Percentiles rank a stretch among this genome's conserved stretches.
These are phyloP conservation scores for Lysiphlebus fabarum DNA, from an alignment of 1,140 invertebrate species.

Conservation along the genomic window DNA sequence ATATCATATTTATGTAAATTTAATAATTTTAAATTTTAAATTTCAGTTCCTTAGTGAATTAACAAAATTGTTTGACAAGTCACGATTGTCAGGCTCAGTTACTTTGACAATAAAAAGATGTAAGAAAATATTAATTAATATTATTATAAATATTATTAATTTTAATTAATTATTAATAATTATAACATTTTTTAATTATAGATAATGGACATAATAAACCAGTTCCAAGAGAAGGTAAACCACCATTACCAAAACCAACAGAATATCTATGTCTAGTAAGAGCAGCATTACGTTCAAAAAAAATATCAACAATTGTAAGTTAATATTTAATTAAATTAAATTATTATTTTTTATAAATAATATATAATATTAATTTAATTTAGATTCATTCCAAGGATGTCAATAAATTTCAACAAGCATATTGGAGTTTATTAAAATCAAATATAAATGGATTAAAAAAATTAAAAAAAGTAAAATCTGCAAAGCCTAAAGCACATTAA, in stretches of 20 bases:
- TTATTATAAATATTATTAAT: conserved; percentile 15
- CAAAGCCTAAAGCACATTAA: conserved; percentile 62
- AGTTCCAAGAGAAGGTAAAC: conserved; percentile 60
- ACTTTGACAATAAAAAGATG: conserved; percentile 69
- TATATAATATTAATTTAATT: conserved; percentile 30
- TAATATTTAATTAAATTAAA: conserved; percentile 23
- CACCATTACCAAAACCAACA: conserved; percentile 57
- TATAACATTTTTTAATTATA: conserved; percentile 44
- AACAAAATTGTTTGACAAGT: conserved; percentile 66
- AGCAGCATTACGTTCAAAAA: conserved; percentile 69
- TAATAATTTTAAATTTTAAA: conserved; percentile 23
- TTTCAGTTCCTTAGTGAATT: conserved; percentile 67
- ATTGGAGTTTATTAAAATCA: conserved; percentile 78
- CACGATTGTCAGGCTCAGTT: conserved; percentile 61
- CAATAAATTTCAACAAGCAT: conserved; percentile 80
- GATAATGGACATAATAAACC: conserved; percentile 75
- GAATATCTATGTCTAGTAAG: conserved; percentile 74
- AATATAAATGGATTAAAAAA: conserved; percentile 85
- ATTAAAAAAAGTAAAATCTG: conserved; percentile 73
- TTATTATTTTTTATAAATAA: neutral
- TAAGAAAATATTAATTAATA: conserved; percentile 52
- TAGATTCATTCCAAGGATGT: conserved; percentile 76
- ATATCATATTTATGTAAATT: conserved; percentile 1
- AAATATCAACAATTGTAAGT: conserved; percentile 74
- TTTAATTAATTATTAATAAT: conserved; percentile 1